Conservation (phyloP, 2,113 vertebrate genomes). For the Lepisosteus osseus region DNA sequence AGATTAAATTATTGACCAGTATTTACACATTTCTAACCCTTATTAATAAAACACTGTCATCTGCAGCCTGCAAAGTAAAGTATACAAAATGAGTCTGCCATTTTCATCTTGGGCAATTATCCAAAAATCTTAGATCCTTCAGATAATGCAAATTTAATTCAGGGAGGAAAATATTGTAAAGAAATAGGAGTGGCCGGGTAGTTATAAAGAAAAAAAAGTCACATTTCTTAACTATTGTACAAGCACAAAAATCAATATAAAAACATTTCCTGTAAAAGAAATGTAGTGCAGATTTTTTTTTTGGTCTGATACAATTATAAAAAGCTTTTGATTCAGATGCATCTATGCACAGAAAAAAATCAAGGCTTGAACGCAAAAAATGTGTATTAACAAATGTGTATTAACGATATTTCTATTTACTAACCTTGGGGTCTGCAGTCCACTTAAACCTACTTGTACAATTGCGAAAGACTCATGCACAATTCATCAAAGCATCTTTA, state of each 20-base stretch:
- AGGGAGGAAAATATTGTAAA: neutral
- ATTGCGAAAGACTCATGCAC: too few species aligned
- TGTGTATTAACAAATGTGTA: too few species aligned
- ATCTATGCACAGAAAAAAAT: too few species aligned
- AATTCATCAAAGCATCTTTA: too few species aligned
- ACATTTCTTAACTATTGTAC: neutral
- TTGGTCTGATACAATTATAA: too few species aligned
- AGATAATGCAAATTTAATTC: neutral
- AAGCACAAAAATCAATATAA: neutral
- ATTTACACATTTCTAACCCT: neutral
- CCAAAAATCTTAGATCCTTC: neutral
- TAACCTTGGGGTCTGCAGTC: too few species aligned
- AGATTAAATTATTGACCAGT: conserved; percentile 19
- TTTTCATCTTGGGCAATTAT: neutral
- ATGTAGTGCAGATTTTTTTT: neutral
- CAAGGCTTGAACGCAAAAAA: too few species aligned
- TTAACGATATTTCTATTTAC: too few species aligned
- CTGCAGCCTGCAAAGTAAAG: neutral
- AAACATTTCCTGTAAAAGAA: conserved; percentile 7
- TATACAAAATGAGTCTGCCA: neutral
- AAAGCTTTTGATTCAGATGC: too few species aligned
- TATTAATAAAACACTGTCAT: conserved; percentile 6
- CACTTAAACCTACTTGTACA: too few species aligned
- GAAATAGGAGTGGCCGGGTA: neutral
- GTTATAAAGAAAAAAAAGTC: neutral